Conservation (phyloP, 1,140 invertebrate genomes). For the Brachionus asplanchnoidis region DNA sequence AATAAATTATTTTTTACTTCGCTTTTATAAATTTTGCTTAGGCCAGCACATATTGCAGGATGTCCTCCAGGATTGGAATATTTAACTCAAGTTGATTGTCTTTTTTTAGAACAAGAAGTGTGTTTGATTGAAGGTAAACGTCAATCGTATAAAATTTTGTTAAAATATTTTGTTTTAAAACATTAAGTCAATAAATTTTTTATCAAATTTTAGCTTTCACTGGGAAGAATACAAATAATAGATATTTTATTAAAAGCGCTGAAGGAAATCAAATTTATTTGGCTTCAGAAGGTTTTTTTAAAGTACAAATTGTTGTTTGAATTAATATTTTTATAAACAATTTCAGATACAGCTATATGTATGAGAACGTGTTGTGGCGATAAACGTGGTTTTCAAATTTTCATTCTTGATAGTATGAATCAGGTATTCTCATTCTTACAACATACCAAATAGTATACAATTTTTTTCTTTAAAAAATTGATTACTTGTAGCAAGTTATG, state of each 20-base stretch:
- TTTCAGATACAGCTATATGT: slow-evolving; percentile 68
- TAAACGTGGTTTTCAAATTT: slow-evolving; percentile 74
- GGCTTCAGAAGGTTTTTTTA: slow-evolving; percentile 65
- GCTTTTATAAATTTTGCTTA: slow-evolving; percentile 46
- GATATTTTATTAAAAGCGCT: slow-evolving; percentile 71
- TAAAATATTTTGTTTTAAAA: no score
- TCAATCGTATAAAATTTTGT: neutral
- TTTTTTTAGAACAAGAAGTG: slow-evolving; percentile 80
- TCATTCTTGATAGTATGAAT: slow-evolving; percentile 70
- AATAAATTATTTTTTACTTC: neutral
- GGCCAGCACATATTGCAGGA: slow-evolving; percentile 66
- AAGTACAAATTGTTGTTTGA: neutral
- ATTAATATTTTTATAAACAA: neutral
- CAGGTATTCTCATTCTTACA: slow-evolving; percentile 54
- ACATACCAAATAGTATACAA: neutral
- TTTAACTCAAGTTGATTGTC: slow-evolving; percentile 79
- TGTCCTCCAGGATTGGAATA: slow-evolving; percentile 87
- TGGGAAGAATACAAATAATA: slow-evolving; percentile 80
- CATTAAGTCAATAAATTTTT: no score
- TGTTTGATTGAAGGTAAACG: slow-evolving; percentile 70
- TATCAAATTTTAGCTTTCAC: slow-evolving; percentile 61
- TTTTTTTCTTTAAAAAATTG: neutral
- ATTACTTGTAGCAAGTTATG: slow-evolving; percentile 48
- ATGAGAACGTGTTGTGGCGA: slow-evolving; percentile 73
- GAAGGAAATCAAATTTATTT: slow-evolving; percentile 74